A percentile compares a stretch with the other conserved stretches of the same genome.
Conservation (phyloP, 2,888 invertebrate genomes). For the Alloplasta piceator region DNA sequence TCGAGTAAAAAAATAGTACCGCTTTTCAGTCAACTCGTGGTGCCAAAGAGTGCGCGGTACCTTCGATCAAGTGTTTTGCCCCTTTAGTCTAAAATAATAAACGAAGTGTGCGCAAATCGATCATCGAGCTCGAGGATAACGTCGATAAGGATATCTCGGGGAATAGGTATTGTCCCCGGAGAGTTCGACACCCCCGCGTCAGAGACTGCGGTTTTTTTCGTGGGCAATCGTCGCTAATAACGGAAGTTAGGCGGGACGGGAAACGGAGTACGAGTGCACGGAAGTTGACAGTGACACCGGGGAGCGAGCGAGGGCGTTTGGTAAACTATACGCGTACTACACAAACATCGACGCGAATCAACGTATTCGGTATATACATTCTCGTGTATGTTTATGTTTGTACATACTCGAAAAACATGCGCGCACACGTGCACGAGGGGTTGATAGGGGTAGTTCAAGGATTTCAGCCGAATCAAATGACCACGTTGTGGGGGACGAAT, state of each 20-base stretch:
- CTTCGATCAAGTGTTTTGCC: neutral
- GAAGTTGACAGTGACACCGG: conserved; percentile 48
- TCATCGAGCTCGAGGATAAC: conserved; percentile 27
- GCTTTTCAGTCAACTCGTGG: neutral
- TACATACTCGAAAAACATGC: neutral
- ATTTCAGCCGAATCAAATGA: too few species aligned
- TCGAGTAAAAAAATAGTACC: too few species aligned
- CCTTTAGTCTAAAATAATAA: neutral
- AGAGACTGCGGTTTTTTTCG: conserved; percentile 26
- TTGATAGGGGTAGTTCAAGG: too few species aligned
- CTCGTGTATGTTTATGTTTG: neutral
- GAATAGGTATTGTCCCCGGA: conserved; percentile 2
- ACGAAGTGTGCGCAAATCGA: conserved; percentile 15
- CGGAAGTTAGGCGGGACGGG: conserved; percentile 14
- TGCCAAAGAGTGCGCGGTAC: neutral
- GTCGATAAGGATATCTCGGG: neutral
- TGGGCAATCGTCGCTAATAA: conserved; percentile 46
- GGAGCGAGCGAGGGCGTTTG: conserved; percentile 41
- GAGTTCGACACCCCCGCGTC: conserved; percentile 10
- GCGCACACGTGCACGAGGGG: neutral
- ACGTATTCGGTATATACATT: neutral
- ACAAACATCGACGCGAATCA: neutral
- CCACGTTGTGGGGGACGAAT: too few species aligned
- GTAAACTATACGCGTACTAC: conserved; percentile 2
- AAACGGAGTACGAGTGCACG: conserved; percentile 35